Evolutionary conservation across 2,888 invertebrate genomes (phyloP), one percentile per base, ranked within the genome.

Genomic region (Tenthredo livida): DNA sequence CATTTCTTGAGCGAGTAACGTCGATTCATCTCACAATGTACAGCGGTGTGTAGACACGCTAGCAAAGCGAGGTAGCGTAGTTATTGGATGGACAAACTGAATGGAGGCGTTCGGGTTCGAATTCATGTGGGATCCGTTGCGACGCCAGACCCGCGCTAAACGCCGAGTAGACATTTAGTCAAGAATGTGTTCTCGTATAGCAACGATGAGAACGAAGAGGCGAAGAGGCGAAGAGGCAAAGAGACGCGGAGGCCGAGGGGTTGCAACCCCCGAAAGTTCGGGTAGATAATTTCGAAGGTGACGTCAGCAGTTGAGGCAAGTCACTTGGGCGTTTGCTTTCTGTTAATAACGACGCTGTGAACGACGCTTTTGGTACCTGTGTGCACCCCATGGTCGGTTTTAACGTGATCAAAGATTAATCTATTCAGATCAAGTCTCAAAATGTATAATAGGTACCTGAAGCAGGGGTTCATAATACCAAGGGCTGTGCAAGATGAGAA

Each of bases 21-120:
- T n/a, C n/a, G 58, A 37, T n/a, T 61, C 58, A 1, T 58, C 17
- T 78, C 1, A 37, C 78, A 58, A 58, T 37, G n/a, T 17, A 29
- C 17, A 10, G 43, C 37, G 37, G 37, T 58, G 29, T 77, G 50
- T 58, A 54, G 33, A 12, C 58, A 54, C 58, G 21, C 58, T 33
- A n/a, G 25, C 12, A 21, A 61, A 78, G 78, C 78, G 40, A 73
- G 37, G 72, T 73, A 54, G 73, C 84, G 84, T 73, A 72, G 84
- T 84, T 84, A 84, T 84, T 84, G 84, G 84, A 84, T 84, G 73
- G 73, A 72, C 84, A 84, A 84, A 84, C 84, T 84, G 84, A 84
- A 84, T 84, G 58, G 84, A 84, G 25, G 9, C 84, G 73, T 73
- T 73, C 73, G 54, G 73, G 40, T 84, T 73, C 73, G 84, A 84